phyloP scores from a whole-genome alignment of 2,797 vertebrate genomes.

The Thamnophis elegans region DNA sequence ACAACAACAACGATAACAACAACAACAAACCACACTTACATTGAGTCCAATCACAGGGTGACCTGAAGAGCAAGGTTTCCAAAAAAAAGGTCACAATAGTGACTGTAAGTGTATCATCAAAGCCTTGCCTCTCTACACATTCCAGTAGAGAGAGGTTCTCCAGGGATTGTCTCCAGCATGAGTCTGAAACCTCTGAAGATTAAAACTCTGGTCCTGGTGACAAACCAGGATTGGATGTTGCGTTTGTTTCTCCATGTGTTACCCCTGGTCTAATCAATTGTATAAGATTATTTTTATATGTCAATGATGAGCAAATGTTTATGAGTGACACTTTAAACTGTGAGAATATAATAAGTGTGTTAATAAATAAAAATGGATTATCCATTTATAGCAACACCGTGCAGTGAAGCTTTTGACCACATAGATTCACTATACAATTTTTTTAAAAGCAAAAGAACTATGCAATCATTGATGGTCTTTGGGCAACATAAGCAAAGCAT shows the following conservation, averaged over 20 bases:
- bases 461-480: too few species aligned
- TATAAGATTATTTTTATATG: neutral
- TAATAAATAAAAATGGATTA: neutral
- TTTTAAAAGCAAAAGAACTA: neutral
- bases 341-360: neutral
- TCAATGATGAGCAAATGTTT: neutral
- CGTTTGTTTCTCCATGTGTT: neutral
- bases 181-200: too few species aligned
- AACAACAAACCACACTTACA: too few species aligned
- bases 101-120: neutral
- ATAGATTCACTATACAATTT: neutral
- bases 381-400: neutral
- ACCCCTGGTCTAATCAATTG: neutral
- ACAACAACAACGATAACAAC: too few species aligned
- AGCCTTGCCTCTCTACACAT: neutral
- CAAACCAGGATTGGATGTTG: neutral
- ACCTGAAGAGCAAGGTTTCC: too few species aligned
- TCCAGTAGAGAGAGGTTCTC: too few species aligned
- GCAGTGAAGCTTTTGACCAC: neutral
- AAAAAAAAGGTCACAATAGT: too few species aligned
- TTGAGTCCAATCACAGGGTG: too few species aligned
- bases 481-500: neutral
- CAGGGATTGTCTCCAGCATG: too few species aligned
- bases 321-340: neutral
- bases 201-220: too few species aligned